Evolutionary conservation across 1,140 invertebrate genomes (phyloP).

Genomic region (Charaxes varanes): DNA sequence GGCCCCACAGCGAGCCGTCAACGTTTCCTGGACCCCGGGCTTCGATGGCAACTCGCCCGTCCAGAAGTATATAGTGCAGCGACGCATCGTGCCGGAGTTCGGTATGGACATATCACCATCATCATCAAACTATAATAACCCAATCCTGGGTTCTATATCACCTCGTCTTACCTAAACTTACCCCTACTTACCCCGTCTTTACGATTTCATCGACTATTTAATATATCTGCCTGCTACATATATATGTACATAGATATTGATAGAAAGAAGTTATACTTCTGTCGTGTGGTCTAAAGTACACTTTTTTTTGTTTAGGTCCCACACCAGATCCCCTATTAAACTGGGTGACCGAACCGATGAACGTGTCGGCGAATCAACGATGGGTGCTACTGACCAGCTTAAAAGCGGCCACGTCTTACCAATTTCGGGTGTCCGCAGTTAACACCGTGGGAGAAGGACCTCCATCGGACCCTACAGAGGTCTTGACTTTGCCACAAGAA

Average conservation of each 20-base stretch:
- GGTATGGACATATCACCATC: slow-evolving; percentile 72
- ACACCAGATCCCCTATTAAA: slow-evolving; percentile 87
- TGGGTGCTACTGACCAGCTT: slow-evolving; percentile 89
- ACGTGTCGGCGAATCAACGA: slow-evolving; percentile 86
- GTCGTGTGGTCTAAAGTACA: too few relatives aligned
- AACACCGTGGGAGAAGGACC: slow-evolving; percentile 97
- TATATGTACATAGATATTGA: too few relatives aligned
- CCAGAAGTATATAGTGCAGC: slow-evolving; percentile 94
- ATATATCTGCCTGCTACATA: too few relatives aligned
- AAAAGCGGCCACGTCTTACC: slow-evolving; percentile 95
- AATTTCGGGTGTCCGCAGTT: slow-evolving; percentile 95
- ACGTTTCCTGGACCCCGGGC: slow-evolving; percentile 94
- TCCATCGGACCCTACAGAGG: slow-evolving; percentile 89
- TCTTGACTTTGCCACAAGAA: slow-evolving; percentile 93
- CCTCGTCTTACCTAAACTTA: too few relatives aligned
- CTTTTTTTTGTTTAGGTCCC: slow-evolving; percentile 77
- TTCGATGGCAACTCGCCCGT: slow-evolving; percentile 98
- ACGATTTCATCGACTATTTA: too few relatives aligned
- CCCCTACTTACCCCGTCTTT: too few relatives aligned
- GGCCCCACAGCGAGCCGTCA: slow-evolving; percentile 81
- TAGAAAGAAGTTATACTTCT: too few relatives aligned
- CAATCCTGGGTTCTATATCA: too few relatives aligned
- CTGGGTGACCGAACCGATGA: slow-evolving; percentile 92
- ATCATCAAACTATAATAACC: background rate
- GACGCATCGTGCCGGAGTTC: slow-evolving; percentile 88